Base-by-base conservation (phyloP, 2,797 vertebrate species). In the Helicolenus hilgendorfi region DNA sequence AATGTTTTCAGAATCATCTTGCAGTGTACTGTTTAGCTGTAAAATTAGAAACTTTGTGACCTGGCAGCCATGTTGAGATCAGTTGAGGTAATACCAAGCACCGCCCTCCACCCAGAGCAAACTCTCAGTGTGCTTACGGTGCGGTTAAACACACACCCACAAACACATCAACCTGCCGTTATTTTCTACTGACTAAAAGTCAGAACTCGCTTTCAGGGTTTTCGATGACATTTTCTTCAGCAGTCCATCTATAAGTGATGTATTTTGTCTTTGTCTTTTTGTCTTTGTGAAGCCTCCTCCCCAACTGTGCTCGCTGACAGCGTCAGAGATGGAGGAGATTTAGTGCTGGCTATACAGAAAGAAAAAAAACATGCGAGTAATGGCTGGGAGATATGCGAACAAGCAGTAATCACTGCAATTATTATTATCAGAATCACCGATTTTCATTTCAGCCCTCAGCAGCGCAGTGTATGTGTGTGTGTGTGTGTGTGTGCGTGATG, bases 371-470 rank as follows among this genome's bases (percentile, higher is more conserved):
- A 79, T 0, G 4, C 7, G 63, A 85, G 76, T 72, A 77, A 87
- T 82, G 38, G 58, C 74, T 26, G n/a, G 10, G 45, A 87, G 81
- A 89, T 75, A 67, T 64, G 72, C 1, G 11, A 65, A 79, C 68
- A 65, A 79, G 69, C 60, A 24, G 60, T 74, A 85, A 92, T 91
- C 72, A 87, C 33, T 35, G 77, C 58, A 86, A 69, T 88, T 78
- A 73, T 84, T 80, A 74, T 70, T 73, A 80, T 82, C 58, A 81
- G 41, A 83, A 77, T 71, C 41, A 38, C 59, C 0, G 27, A 38
- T 84, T 87, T 85, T 79, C 36, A 89, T 83, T 86, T 73, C 11
- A 83, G 71, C 29, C 55, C 11, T 58, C 2, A 1, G 72, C 71
- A 76, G 4, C 49, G 26, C 76, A 41, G 11, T 72, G 49, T 72